phyloP scores from a whole-genome alignment of 92 coral and sea anemone species.

The Phenganax marumi region DNA sequence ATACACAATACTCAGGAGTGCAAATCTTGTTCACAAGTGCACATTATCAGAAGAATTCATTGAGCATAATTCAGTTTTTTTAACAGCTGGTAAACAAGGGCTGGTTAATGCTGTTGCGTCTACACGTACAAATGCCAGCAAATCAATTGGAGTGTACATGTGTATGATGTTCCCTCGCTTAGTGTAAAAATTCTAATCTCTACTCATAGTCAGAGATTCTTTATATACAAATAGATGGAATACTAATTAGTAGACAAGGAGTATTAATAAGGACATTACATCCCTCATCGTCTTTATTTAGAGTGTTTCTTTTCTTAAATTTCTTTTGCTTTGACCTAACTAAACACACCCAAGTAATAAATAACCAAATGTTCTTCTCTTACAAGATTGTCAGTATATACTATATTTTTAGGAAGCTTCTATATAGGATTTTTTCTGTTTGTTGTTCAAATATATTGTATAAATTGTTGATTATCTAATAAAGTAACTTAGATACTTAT shows the following conservation, averaged over 20 bases:
- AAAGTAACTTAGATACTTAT: not conserved
- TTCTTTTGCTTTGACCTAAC: not conserved
- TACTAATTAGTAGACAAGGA: not conserved
- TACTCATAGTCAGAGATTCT: not conserved
- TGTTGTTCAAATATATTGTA: no score
- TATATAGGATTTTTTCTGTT: no score
- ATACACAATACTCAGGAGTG: no score
- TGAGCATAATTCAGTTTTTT: not conserved
- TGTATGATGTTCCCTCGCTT: not conserved
- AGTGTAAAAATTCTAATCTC: not conserved
- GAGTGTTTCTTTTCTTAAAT: not conserved
- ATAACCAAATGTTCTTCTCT: no score
- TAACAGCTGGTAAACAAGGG: not conserved
- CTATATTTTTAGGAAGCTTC: no score
- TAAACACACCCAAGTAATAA: not conserved
- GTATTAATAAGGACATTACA: slow-evolving; percentile 15
- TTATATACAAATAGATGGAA: not conserved
- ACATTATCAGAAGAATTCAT: not conserved
- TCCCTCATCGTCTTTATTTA: slow-evolving; percentile 5
- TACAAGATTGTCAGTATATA: no score
- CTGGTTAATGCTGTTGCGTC: not conserved
- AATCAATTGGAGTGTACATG: not conserved
- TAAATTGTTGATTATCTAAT: no score
- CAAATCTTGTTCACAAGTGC: not conserved
- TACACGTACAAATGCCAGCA: not conserved